A percentile compares a stretch with the other conserved stretches of the same genome.
Conservation (phyloP, 53 echinoderm and acorn worm genomes). For the Echinometra lucunter region DNA sequence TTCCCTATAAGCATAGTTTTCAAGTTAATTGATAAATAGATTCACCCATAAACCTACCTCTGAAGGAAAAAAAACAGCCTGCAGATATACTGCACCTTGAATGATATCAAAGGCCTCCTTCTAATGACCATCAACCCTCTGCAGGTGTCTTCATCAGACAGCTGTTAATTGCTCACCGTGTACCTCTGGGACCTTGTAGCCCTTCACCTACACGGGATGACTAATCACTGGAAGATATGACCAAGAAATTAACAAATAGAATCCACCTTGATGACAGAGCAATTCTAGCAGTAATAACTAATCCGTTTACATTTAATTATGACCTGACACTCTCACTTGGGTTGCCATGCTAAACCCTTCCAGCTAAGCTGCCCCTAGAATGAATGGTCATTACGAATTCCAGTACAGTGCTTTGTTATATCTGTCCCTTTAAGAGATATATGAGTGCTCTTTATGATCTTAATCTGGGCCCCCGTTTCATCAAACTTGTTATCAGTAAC, state of each 20-base stretch:
- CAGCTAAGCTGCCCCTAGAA: neutral
- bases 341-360: neutral
- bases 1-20: too few species aligned
- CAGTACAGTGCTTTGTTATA: neutral
- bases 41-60: neutral
- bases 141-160: slow-evolving; percentile 42
- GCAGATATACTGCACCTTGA: neutral
- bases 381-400: neutral
- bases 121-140: neutral
- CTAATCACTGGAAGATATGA: slow-evolving; percentile 47
- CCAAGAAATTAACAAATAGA: slow-evolving; percentile 27
- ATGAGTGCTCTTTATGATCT: neutral
- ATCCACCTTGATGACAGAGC: slow-evolving; percentile 48
- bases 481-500: too few species aligned
- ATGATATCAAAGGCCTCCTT: neutral
- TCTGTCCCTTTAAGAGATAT: neutral
- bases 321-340: slow-evolving; percentile 17
- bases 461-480: too few species aligned
- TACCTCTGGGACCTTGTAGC: neutral
- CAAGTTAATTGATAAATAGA: neutral
- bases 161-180: neutral
- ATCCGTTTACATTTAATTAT: slow-evolving; percentile 28
- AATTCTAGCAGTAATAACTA: slow-evolving; percentile 16
- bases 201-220: slow-evolving; percentile 14
- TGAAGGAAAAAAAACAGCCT: neutral